These are phyloP conservation scores for Rafetus swinhoei DNA, from an alignment of 2,113 vertebrate species.

Conservation along the genomic window DNA sequence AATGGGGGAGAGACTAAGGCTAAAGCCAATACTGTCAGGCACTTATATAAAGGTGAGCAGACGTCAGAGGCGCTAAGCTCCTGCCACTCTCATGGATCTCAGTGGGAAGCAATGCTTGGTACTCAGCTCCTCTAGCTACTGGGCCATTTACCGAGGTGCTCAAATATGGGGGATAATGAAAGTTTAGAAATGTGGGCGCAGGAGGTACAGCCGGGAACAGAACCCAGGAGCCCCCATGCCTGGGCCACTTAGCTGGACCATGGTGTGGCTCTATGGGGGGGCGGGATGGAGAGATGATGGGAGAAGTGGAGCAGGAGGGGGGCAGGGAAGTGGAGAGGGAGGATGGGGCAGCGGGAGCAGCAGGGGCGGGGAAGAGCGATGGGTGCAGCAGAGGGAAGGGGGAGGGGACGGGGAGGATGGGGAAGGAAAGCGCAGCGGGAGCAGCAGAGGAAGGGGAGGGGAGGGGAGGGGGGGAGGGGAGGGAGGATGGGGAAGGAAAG, in stretches of 20 bases:
- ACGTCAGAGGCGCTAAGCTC: neutral
- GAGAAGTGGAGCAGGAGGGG: neutral
- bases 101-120: neutral
- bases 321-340: neutral
- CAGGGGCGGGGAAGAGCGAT: neutral
- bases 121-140: neutral
- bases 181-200: neutral
- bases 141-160: neutral
- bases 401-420: neutral
- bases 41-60: neutral
- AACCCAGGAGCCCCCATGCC: neutral
- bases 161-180: neutral
- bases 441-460: too few relatives aligned
- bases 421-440: too few relatives aligned
- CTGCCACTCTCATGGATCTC: too few relatives aligned
- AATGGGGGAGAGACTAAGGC: neutral
- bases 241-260: neutral
- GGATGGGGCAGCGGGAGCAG: neutral
- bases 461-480: neutral
- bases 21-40: neutral
- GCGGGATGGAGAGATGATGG: neutral
- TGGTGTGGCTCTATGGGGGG: neutral
- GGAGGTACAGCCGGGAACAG: neutral
- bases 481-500: too few relatives aligned
- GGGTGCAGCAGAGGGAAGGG: fast-evolving